These are phyloP conservation scores for Dromius quadrimaculatus DNA, from an alignment of 2,888 invertebrate species.

Conservation along the genomic window DNA sequence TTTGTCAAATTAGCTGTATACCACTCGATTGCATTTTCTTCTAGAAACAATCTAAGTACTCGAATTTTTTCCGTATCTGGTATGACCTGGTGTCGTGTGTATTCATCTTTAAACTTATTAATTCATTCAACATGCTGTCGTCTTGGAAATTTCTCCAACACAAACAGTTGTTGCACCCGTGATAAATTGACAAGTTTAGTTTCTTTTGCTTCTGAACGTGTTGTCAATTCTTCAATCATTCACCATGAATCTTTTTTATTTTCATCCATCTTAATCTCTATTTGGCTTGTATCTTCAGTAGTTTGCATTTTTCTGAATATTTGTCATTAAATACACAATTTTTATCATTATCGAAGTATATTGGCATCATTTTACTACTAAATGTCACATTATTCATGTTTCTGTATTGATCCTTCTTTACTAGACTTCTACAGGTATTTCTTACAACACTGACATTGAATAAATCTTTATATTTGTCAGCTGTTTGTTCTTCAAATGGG, in stretches of 20 bases:
- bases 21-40: conserved; percentile 16
- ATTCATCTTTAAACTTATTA: background rate
- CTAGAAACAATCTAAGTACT: background rate
- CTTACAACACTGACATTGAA: too few species aligned
- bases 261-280: background rate
- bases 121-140: conserved; percentile 9
- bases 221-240: conserved; percentile 2
- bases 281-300: background rate
- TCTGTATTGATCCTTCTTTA: too few species aligned
- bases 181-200: background rate
- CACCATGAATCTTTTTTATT: conserved; percentile 3
- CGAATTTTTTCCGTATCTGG: background rate
- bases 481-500: too few species aligned
- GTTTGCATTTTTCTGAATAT: background rate
- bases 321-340: conserved; percentile 13
- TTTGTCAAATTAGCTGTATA: conserved; percentile 3
- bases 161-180: background rate
- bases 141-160: background rate
- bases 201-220: conserved; percentile 5
- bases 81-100: background rate
- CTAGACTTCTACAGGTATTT: too few species aligned
- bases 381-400: too few species aligned
- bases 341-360: conserved; percentile 9
- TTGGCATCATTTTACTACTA: background rate
- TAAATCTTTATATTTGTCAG: too few species aligned